phyloP scores from a whole-genome alignment of 2,113 vertebrate species.

The Ammodramus savannarum region DNA sequence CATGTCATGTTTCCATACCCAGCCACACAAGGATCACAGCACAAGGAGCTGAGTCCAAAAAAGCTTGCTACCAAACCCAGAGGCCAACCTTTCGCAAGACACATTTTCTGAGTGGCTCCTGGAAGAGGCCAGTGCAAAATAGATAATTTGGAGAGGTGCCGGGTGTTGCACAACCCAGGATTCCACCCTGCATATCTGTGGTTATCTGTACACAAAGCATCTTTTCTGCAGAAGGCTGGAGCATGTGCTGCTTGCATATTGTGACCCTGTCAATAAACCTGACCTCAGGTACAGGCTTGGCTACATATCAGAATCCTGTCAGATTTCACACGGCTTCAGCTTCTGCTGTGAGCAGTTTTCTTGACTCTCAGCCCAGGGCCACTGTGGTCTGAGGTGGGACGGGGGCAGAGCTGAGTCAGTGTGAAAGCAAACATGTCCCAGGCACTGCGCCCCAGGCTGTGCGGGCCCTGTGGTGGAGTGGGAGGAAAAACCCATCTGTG shows the following conservation, averaged over 20 bases:
- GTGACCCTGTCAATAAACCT: background rate
- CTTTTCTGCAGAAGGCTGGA: background rate
- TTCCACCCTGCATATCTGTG: background rate
- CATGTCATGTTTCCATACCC: background rate
- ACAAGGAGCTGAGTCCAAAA: background rate
- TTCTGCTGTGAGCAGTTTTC: background rate
- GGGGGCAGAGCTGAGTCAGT: constrained; percentile 7
- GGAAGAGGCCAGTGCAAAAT: background rate
- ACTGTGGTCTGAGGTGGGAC: background rate
- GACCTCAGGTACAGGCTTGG: background rate
- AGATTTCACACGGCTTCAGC: background rate
- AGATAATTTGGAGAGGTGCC: background rate
- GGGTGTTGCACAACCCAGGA: accelerated
- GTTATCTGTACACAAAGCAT: background rate
- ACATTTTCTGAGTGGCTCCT: background rate
- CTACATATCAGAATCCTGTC: background rate
- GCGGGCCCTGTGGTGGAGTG: background rate
- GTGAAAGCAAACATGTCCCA: background rate
- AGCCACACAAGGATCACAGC: background rate
- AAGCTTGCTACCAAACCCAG: background rate
- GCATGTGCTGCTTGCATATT: background rate
- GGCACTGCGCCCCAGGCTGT: accelerated
- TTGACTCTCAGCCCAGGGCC: background rate
- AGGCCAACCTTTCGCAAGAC: background rate
- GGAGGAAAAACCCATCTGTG: constrained; percentile 10